Evolutionary conservation across 2,888 invertebrate genomes (phyloP).

Genomic region (Tetranychus truncatus): DNA sequence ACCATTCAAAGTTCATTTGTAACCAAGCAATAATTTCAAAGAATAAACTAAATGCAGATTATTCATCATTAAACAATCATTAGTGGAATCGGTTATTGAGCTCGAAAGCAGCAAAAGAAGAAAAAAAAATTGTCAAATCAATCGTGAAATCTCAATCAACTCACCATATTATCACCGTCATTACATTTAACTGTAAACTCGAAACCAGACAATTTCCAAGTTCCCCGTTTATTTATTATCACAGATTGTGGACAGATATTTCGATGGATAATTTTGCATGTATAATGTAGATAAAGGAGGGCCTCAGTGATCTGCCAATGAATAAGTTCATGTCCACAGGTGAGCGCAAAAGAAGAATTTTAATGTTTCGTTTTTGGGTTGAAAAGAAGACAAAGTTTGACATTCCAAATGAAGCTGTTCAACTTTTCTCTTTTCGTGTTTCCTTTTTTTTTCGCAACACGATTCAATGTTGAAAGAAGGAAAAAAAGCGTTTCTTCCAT

Average conservation of each 20-base stretch:
- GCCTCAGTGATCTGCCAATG: slow-evolving; percentile 66
- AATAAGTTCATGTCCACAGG: not conserved
- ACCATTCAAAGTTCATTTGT: too few relatives aligned
- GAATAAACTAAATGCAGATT: too few relatives aligned
- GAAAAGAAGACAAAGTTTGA: too few relatives aligned
- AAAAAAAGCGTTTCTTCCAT: too few relatives aligned
- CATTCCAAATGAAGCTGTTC: too few relatives aligned
- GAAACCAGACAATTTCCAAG: slow-evolving; percentile 13
- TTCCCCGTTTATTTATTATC: slow-evolving; percentile 13
- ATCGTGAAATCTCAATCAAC: not conserved
- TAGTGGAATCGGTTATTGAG: not conserved
- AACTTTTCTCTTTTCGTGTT: too few relatives aligned
- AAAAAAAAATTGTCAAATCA: too few relatives aligned
- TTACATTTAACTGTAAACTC: slow-evolving; percentile 11
- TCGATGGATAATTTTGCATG: slow-evolving; percentile 67
- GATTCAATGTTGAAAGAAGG: too few relatives aligned
- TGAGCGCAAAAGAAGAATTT: not conserved
- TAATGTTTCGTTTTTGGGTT: not conserved
- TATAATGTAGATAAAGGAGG: slow-evolving; percentile 72
- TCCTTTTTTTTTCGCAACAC: too few relatives aligned
- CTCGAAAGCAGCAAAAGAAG: too few relatives aligned
- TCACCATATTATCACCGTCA: slow-evolving; percentile 9
- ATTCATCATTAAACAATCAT: not conserved
- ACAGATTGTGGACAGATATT: slow-evolving; percentile 32
- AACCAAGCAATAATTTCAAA: too few relatives aligned